A percentile compares a stretch with the other conserved stretches of the same genome.
These are phyloP conservation scores for Lordiphosa fenestrarum DNA, from an alignment of 2,888 invertebrate genomes.

Conservation along the genomic window DNA sequence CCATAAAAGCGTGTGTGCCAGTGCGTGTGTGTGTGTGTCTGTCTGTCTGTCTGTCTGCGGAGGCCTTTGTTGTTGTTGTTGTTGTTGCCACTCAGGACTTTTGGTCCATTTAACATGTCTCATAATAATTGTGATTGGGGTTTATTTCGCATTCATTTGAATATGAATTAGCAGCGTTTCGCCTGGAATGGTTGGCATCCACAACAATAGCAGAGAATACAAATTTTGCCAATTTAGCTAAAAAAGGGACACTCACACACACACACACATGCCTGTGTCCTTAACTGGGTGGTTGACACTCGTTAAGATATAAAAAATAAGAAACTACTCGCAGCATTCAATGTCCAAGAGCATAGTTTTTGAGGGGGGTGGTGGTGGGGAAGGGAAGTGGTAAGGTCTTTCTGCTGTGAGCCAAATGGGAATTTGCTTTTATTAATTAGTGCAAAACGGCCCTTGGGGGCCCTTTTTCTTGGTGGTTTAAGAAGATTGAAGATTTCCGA, in stretches of 20 bases:
- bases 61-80: slow-evolving; percentile 27
- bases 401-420: slow-evolving; percentile 38
- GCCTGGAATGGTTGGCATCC: slow-evolving; percentile 22
- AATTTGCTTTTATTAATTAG: slow-evolving; percentile 74
- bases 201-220: slow-evolving; percentile 47
- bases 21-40: slow-evolving; percentile 17
- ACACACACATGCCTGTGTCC: slow-evolving; percentile 29
- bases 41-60: slow-evolving; percentile 6
- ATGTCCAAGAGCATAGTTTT: slow-evolving; percentile 43
- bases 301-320: slow-evolving; percentile 71
- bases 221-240: slow-evolving; percentile 71
- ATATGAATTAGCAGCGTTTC: slow-evolving; percentile 76
- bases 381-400: not conserved
- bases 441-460: slow-evolving; percentile 74
- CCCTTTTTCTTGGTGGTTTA: slow-evolving; percentile 24
- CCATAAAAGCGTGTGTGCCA: not conserved
- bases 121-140: slow-evolving; percentile 78
- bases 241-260: slow-evolving; percentile 60
- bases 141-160: slow-evolving; percentile 76
- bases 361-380: too few species aligned
- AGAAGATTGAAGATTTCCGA: slow-evolving; percentile 1
- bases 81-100: slow-evolving; percentile 65
- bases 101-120: slow-evolving; percentile 78
- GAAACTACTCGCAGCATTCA: slow-evolving; percentile 70
- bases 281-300: slow-evolving; percentile 67